Percentiles rank a stretch among this genome's conserved stretches.
Conservation (phyloP, 2,113 vertebrate genomes). For the Xiphias gladius region DNA sequence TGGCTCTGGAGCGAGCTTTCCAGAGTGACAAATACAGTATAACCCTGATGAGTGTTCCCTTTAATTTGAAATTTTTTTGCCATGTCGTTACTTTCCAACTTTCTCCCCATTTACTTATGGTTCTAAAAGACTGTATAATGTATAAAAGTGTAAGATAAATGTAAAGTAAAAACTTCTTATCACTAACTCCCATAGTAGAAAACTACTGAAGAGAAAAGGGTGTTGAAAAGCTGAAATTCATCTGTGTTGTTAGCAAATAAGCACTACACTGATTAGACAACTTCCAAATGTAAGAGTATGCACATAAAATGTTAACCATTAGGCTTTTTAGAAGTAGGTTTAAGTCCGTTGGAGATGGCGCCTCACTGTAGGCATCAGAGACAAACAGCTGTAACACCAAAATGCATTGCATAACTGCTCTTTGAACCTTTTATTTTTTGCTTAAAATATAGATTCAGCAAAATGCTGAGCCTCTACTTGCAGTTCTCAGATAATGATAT, state of each 20-base stretch:
- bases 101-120: not conserved
- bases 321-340: not conserved
- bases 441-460: constrained; percentile 35
- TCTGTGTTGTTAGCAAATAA: no score
- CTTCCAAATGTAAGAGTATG: no score
- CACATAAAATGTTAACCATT: not conserved
- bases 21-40: no score
- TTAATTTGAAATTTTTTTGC: not conserved
- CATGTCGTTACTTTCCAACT: not conserved
- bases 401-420: constrained; percentile 2
- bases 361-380: constrained; percentile 47
- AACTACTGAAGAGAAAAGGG: no score
- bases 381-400: constrained; percentile 12
- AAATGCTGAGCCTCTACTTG: constrained; percentile 67
- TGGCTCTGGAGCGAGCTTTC: no score
- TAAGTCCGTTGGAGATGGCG: constrained; percentile 4
- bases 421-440: constrained; percentile 17
- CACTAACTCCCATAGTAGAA: no score
- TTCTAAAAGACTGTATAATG: no score
- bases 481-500: constrained; percentile 71
- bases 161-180: no score
- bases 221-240: no score
- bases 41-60: no score
- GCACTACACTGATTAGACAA: no score
- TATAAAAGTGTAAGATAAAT: no score